phyloP scores from a whole-genome alignment of 1,140 invertebrate genomes.

The Phortica variegata region DNA sequence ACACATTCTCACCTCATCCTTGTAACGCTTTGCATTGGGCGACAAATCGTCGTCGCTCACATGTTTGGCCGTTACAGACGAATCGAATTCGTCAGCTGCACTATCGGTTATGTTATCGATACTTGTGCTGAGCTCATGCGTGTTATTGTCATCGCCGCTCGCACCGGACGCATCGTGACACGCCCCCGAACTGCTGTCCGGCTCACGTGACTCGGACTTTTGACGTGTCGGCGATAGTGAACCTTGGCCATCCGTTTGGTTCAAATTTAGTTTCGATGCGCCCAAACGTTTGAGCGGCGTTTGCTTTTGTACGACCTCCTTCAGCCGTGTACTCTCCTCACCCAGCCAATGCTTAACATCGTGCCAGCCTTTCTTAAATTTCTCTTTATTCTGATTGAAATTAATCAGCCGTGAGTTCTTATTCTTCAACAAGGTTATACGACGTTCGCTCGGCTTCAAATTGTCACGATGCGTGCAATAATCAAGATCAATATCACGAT shows the following conservation, averaged over 20 bases:
- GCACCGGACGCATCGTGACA: not conserved
- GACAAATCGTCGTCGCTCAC: constrained; percentile 41
- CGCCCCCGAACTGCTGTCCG: too few species aligned
- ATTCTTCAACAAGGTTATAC: constrained; percentile 52
- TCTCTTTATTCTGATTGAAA: constrained; percentile 57
- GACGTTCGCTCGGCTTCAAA: constrained; percentile 42
- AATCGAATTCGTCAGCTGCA: constrained; percentile 25
- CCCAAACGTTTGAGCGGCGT: constrained; percentile 59
- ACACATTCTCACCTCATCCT: constrained; percentile 51
- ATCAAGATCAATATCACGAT: constrained; percentile 46
- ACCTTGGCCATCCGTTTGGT: constrained; percentile 21
- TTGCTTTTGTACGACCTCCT: constrained; percentile 59
- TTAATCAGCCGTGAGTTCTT: constrained; percentile 47
- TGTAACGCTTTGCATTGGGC: constrained; percentile 40
- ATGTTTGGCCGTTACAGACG: constrained; percentile 19
- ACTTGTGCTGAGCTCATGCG: constrained; percentile 29
- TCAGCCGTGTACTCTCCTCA: constrained; percentile 58
- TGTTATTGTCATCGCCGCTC: constrained; percentile 12
- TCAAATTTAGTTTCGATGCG: constrained; percentile 38
- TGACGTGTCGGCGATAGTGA: constrained; percentile 26
- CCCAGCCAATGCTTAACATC: constrained; percentile 61
- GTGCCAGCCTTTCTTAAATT: constrained; percentile 59
- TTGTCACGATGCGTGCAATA: constrained; percentile 53
- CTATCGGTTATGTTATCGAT: constrained; percentile 37
- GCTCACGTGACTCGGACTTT: too few species aligned